A percentile compares a stretch with the other conserved stretches of the same genome.
Conservation (phyloP, 1,140 invertebrate species). For the Drosophila ambigua region DNA sequence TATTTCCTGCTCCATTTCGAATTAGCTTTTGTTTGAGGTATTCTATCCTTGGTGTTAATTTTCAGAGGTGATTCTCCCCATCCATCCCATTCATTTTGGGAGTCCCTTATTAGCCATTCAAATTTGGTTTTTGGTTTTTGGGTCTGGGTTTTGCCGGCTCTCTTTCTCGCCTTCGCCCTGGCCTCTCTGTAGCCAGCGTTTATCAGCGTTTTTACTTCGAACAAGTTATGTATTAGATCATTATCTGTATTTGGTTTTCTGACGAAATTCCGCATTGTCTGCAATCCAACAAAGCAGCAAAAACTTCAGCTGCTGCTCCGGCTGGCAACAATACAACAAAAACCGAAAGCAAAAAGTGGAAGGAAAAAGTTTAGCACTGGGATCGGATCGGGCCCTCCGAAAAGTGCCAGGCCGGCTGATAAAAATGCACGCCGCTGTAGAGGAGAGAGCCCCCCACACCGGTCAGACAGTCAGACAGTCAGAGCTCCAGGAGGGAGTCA, state of each 20-base stretch:
- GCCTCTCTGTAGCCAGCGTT: constrained; percentile 28
- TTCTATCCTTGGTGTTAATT: constrained; percentile 12
- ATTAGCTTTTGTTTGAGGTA: background rate
- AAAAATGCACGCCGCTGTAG: constrained; percentile 40
- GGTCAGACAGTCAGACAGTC: constrained; percentile 28
- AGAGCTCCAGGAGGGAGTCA: constrained; percentile 23
- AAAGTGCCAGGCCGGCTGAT: constrained; percentile 21
- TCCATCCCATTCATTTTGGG: background rate
- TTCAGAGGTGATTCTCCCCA: constrained; percentile 24
- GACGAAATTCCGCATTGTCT: constrained; percentile 82
- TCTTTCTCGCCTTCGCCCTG: constrained; percentile 22
- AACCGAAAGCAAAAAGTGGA: constrained; percentile 20
- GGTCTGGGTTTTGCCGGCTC: constrained; percentile 33
- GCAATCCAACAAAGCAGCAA: constrained; percentile 52
- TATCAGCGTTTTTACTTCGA: constrained; percentile 72
- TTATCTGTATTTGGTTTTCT: constrained; percentile 82
- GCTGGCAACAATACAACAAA: constrained; percentile 28
- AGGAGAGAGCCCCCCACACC: background rate
- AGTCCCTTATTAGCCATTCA: constrained; percentile 50
- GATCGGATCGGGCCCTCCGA: constrained; percentile 45
- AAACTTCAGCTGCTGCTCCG: constrained; percentile 44
- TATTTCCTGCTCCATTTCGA: constrained; percentile 26
- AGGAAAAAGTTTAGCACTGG: constrained; percentile 22
- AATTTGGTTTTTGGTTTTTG: constrained; percentile 7
- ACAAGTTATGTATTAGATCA: constrained; percentile 82